These are phyloP conservation scores for Onychostoma macrolepis DNA, from an alignment of 2,113 vertebrate genomes.

Conservation along the genomic window DNA sequence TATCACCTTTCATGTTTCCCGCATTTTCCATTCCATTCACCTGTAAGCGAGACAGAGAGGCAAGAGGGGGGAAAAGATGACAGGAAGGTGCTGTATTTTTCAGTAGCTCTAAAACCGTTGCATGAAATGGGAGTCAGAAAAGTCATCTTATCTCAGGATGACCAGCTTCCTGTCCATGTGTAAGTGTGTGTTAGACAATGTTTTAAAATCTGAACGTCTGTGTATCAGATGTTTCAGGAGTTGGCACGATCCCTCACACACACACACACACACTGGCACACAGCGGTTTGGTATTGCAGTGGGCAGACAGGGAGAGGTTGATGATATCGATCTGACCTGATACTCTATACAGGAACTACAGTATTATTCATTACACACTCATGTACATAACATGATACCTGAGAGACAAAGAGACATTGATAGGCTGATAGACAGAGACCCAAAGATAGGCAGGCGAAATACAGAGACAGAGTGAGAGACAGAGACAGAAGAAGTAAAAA, in stretches of 20 bases:
- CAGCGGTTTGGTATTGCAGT: conserved; percentile 50
- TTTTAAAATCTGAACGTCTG: conserved; percentile 11
- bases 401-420: conserved; percentile 24
- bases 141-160: conserved; percentile 50
- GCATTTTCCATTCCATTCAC: conserved; percentile 45
- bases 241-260: conserved; percentile 17
- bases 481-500: background rate
- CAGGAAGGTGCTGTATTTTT: conserved; percentile 33
- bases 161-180: conserved; percentile 33
- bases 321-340: conserved; percentile 59
- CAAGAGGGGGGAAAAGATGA: background rate
- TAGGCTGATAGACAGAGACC: conserved; percentile 27
- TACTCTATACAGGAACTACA: conserved; percentile 65
- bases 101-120: conserved; percentile 44
- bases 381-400: conserved; percentile 53
- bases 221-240: conserved; percentile 50
- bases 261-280: conserved; percentile 22
- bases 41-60: conserved; percentile 22
- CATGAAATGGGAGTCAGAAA: conserved; percentile 51
- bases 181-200: conserved; percentile 28
- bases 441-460: conserved; percentile 9
- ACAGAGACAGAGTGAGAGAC: background rate
- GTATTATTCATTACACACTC: conserved; percentile 64
- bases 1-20: conserved; percentile 47
- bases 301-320: conserved; percentile 43